phyloP scores from a whole-genome alignment of 2,797 vertebrate species.

The Chelon auratus region DNA sequence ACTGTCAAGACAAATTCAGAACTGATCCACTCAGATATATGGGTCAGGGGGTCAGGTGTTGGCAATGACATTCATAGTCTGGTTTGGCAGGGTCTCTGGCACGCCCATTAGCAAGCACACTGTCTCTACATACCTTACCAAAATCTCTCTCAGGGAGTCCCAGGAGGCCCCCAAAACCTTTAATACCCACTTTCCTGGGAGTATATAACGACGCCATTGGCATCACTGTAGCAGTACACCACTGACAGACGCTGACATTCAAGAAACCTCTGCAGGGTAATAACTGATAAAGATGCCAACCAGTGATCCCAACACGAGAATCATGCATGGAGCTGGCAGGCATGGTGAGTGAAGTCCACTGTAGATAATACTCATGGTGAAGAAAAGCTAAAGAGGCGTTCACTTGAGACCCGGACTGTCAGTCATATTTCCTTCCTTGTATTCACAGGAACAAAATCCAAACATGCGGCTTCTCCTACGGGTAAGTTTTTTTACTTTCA shows the following conservation, averaged over 20 bases:
- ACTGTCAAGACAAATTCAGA: slow-evolving; percentile 18
- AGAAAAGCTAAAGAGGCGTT: not conserved
- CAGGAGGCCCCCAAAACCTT: slow-evolving; percentile 41
- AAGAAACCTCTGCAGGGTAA: slow-evolving; percentile 27
- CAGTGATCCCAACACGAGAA: slow-evolving; percentile 46
- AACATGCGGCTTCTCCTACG: slow-evolving; percentile 8
- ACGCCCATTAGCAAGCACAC: slow-evolving; percentile 52
- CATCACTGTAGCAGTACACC: slow-evolving; percentile 23
- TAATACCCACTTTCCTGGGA: slow-evolving; percentile 33
- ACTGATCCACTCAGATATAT: slow-evolving; percentile 21
- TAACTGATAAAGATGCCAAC: slow-evolving; percentile 55
- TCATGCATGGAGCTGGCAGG: slow-evolving; percentile 26
- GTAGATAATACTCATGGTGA: not conserved
- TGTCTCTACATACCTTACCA: slow-evolving; percentile 65
- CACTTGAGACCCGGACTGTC: not conserved
- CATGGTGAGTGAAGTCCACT: slow-evolving; percentile 40
- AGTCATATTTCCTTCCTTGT: not conserved
- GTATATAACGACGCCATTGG: slow-evolving; percentile 59
- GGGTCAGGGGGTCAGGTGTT: slow-evolving; percentile 48
- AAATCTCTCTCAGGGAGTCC: slow-evolving; percentile 23
- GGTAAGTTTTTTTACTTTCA: slow-evolving; percentile 28
- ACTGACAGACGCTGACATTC: slow-evolving; percentile 42
- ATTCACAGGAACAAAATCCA: slow-evolving; percentile 38
- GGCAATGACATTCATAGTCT: slow-evolving; percentile 17
- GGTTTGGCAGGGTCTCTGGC: slow-evolving; percentile 26